Evolutionary conservation across 1,140 invertebrate species (phyloP), one percentile per base, ranked within the genome.

Genomic region (Nomia melanderi): DNA sequence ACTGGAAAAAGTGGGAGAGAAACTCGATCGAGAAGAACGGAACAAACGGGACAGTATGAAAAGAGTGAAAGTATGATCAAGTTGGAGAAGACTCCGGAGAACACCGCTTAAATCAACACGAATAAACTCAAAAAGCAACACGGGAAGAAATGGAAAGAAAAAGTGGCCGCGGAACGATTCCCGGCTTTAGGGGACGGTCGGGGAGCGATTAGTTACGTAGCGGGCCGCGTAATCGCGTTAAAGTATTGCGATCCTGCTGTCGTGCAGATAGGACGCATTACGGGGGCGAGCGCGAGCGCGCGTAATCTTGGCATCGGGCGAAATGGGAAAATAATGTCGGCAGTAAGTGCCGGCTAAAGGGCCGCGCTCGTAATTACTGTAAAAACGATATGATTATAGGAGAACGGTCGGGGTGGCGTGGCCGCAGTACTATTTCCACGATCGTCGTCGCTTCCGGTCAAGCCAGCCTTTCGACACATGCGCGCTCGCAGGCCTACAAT

Each of bases 381-480:
- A 88, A 88, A 88, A 90, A 89, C 86, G 84, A 81, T 85, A 86
- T 84, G 87, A 88, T 88, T 87, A 85, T 66, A 78, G 78, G 74
- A 78, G 67, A 71, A 39, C 36, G 9, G 47, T 8, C 57, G 36
- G 31, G 14, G 53, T 14, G 27, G 44, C 54, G 41, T 44, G 57
- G 11, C 41, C 44, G 47, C 54, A 41, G 70, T 77, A 60, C 27
- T 25, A 50, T 76, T 25, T 39, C 50, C 23, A 12, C 36, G 66
- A 77, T 56, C 73, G 62, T 63, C 50, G 47, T 27, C 44, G 72
- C 78, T 66, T 47, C 31, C 57, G 36, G 41, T n/a, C n/a, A n/a
- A n/a, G 12, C 41, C 41, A 14, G 47, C 53, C 39, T 73, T 72
- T 73, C 36, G 44, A 50, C 62, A 75, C 62, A 56, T 50, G 65